A percentile compares a stretch with the other conserved stretches of the same genome.
Evolutionary conservation across 2,113 vertebrate species (phyloP).

Genomic region (Hiodon tergisus): DNA sequence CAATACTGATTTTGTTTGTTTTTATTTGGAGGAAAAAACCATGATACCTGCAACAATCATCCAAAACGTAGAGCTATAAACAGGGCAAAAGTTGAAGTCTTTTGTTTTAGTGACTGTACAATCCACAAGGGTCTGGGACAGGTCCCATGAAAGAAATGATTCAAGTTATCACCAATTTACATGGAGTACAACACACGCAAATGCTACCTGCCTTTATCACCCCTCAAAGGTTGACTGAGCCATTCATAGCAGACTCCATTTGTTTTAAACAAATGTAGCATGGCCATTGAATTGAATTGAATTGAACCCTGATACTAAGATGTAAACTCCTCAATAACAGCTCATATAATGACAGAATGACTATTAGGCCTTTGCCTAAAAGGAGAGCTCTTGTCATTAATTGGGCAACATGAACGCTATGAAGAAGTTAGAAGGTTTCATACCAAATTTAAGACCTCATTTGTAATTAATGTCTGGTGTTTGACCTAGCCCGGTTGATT

Average conservation of each 20-base stretch:
- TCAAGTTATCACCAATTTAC: conserved; percentile 14
- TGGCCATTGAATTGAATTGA: conserved; percentile 12
- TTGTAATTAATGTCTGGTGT: too few species aligned
- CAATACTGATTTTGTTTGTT: neutral
- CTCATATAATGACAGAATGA: neutral
- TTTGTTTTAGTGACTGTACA: neutral
- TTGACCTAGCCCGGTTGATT: too few species aligned
- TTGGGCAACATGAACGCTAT: too few species aligned
- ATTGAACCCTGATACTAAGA: neutral
- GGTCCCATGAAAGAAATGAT: neutral
- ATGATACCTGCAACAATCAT: neutral
- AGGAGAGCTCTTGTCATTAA: too few species aligned
- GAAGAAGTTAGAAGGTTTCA: too few species aligned
- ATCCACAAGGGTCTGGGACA: conserved; percentile 1
- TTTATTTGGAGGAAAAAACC: neutral
- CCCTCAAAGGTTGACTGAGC: neutral
- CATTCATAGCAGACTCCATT: conserved; percentile 2
- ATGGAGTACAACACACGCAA: conserved; percentile 10
- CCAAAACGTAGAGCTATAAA: neutral
- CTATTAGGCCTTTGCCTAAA: neutral
- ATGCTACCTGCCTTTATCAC: conserved; percentile 3
- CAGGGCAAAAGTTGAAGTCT: neutral
- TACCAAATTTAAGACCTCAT: too few species aligned
- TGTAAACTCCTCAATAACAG: neutral
- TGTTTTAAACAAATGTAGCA: conserved; percentile 19